Evolutionary conservation across 23 tunicate genomes (phyloP).

Genomic region (Pegea sp.): DNA sequence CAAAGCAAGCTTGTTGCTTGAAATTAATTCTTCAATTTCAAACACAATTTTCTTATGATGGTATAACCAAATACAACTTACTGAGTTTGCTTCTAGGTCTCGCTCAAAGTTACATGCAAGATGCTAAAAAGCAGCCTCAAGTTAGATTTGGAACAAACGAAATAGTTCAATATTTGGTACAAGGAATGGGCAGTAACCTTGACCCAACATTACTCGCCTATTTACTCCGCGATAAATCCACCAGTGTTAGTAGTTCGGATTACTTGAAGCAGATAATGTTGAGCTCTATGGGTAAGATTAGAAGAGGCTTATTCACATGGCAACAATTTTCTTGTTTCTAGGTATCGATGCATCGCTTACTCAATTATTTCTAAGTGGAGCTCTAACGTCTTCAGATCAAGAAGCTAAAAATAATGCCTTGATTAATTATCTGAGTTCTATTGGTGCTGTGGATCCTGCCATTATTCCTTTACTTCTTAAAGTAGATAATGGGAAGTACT

Average conservation of each 20-base stretch:
- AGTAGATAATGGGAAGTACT: constrained; percentile 51
- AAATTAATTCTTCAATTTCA: too few relatives aligned
- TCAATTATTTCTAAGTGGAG: constrained; percentile 58
- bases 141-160: too few relatives aligned
- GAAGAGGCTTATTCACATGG: neutral
- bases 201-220: neutral
- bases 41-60: too few relatives aligned
- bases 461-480: constrained; percentile 52
- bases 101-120: too few relatives aligned
- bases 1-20: too few relatives aligned
- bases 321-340: constrained; percentile 1
- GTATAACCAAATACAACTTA: too few relatives aligned
- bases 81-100: too few relatives aligned
- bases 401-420: constrained; percentile 43
- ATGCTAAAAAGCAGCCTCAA: too few relatives aligned
- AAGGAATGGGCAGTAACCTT: too few relatives aligned
- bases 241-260: constrained; percentile 1
- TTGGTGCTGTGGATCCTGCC: constrained; percentile 40
- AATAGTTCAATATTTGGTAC: too few relatives aligned
- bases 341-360: constrained; percentile 23
- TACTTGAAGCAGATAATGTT: neutral
- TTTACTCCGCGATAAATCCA: constrained; percentile 8
- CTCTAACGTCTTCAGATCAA: constrained; percentile 10
- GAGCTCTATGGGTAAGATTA: neutral
- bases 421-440: constrained; percentile 55